Conservation (phyloP, 2,888 invertebrate species). For the Melanostoma mellinum region DNA sequence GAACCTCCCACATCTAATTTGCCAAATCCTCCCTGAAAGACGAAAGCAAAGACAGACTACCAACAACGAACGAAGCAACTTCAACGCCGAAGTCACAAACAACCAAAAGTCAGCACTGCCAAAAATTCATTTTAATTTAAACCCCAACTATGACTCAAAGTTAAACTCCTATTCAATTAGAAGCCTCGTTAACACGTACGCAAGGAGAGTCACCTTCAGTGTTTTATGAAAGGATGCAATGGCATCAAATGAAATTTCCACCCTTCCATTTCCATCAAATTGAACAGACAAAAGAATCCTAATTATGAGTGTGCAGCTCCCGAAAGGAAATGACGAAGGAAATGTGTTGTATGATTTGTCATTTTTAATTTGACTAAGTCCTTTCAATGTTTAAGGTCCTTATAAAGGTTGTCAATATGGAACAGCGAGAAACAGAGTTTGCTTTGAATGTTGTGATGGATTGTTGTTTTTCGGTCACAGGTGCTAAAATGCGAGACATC, state of each 20-base stretch:
- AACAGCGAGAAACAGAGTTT: slow-evolving; percentile 11
- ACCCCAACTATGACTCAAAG: slow-evolving; percentile 47
- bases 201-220: slow-evolving; percentile 34
- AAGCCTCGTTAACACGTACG: slow-evolving; percentile 67
- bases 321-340: slow-evolving; percentile 45
- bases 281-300: slow-evolving; percentile 60
- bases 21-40: slow-evolving; percentile 31
- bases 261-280: slow-evolving; percentile 2
- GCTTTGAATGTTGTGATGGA: slow-evolving; percentile 59
- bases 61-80: not conserved
- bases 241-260: slow-evolving; percentile 8
- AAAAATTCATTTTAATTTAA: slow-evolving; percentile 68
- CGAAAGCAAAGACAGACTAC: not conserved
- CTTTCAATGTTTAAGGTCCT: slow-evolving; percentile 33
- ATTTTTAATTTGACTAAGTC: slow-evolving; percentile 65
- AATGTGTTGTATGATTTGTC: slow-evolving; percentile 66
- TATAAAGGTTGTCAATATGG: slow-evolving; percentile 32
- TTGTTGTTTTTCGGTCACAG: slow-evolving; percentile 64
- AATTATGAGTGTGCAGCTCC: slow-evolving; percentile 50
- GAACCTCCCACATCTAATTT: slow-evolving; percentile 55
- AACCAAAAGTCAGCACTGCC: slow-evolving; percentile 9
- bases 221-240: slow-evolving; percentile 20
- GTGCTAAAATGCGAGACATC: slow-evolving; percentile 55
- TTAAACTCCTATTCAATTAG: slow-evolving; percentile 69
- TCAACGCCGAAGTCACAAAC: not conserved